Evolutionary conservation across 2,888 invertebrate genomes (phyloP), one percentile per base, ranked within the genome.

Genomic region (Cactoblastis cactorum): DNA sequence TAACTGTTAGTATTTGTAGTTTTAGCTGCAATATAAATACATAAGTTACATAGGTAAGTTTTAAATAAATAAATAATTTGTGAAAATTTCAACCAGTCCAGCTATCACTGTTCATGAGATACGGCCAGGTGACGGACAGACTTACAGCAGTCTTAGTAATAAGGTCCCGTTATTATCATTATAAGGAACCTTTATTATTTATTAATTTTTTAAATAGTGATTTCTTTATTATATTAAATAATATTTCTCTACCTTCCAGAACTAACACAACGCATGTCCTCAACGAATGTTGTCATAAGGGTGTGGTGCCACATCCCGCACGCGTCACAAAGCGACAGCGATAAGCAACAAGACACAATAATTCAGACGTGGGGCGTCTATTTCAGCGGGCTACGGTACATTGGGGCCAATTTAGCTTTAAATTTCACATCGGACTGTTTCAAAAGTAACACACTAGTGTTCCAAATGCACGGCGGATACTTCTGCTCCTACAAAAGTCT

Each of bases 381-480:
- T 67, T 94, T 98, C 66, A 94, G 94, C 52, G 97, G 97, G 0
- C 89, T 98, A 11, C 91, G 94, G 49, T 95, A 94, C 65, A 91
- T 95, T 38, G 94, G 95, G 45, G 92, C 93, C 45, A 93, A 93
- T 72, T 77, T 94, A 51, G 86, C 92, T 43, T 93, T 95, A 9
- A 91, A 91, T 61, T 92, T 93, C 67, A 92, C 93, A 37, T 92
- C 94, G 1, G 91, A 91, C 50, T 91, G 93, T 64, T 93, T 95
- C 62, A 91, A 91, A 71, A 86, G 91, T 56, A 95, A 96, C 74
- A 93, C 95, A 39, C 82, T 97, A 63, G 93, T 98, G 63, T 96
- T 98, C 79, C 94, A 95, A 85, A 93, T 97, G 91, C 95, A 95
- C 56, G 96, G 96, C 33, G 97, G 97, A 2, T 95, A 93, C 69